These are phyloP conservation scores for Trinorchestia longiramus DNA, from an alignment of 1,140 invertebrate species.

Conservation along the genomic window DNA sequence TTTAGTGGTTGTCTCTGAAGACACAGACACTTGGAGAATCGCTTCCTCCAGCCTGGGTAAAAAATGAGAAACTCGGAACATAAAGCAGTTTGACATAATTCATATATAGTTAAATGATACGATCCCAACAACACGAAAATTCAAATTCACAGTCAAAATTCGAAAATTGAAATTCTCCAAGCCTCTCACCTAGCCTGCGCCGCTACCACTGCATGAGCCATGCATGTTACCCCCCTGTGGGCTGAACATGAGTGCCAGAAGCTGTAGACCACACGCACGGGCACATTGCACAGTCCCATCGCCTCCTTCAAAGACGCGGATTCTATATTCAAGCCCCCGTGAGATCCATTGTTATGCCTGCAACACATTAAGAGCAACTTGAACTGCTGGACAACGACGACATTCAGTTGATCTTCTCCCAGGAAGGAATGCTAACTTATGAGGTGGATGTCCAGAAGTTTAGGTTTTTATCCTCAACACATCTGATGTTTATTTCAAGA, in stretches of 20 bases:
- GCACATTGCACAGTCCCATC: not conserved
- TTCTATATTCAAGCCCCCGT: not conserved
- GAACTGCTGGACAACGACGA: not conserved
- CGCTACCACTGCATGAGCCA: not conserved
- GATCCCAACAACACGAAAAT: too few species aligned
- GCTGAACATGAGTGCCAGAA: slow-evolving; percentile 1
- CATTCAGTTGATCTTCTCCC: too few species aligned
- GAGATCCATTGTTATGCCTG: not conserved
- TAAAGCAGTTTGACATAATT: too few species aligned
- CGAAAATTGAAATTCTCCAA: not conserved
- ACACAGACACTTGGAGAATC: not conserved
- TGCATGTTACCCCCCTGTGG: not conserved
- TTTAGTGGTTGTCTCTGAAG: not conserved
- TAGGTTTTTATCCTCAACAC: too few species aligned
- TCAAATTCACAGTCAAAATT: too few species aligned
- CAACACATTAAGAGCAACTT: not conserved
- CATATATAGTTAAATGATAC: too few species aligned
- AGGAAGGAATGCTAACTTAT: too few species aligned
- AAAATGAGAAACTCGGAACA: not conserved
- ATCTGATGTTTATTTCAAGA: too few species aligned
- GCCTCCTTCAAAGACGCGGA: not conserved
- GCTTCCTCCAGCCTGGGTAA: not conserved
- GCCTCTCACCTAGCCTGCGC: not conserved
- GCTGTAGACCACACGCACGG: not conserved
- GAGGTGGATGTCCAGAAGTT: too few species aligned